These are phyloP conservation scores for Zoanthus solanderi DNA, from an alignment of 92 coral and sea anemone species.

Conservation along the genomic window DNA sequence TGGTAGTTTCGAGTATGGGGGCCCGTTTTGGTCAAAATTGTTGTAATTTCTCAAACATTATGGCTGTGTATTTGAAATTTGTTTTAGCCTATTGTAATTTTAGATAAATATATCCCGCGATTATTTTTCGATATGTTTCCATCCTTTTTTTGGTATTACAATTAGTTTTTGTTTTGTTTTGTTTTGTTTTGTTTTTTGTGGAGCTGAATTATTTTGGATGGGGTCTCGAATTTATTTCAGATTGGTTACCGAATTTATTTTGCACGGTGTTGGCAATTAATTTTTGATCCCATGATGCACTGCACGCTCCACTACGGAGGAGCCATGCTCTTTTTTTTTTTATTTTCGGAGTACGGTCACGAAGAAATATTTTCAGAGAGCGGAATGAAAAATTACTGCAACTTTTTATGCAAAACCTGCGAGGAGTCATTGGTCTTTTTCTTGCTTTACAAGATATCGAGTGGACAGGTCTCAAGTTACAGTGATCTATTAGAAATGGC, in stretches of 20 bases:
- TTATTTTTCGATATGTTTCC: conserved; percentile 24
- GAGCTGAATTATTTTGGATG: background rate
- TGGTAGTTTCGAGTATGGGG: background rate
- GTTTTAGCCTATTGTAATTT: background rate
- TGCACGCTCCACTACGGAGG: background rate
- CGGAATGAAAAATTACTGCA: conserved; percentile 52
- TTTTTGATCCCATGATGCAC: conserved; percentile 22
- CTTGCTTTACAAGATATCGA: conserved; percentile 39
- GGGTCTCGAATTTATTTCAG: background rate
- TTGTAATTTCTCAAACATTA: background rate
- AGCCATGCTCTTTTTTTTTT: background rate
- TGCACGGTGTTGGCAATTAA: background rate
- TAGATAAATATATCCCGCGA: background rate
- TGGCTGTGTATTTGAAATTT: background rate
- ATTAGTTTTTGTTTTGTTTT: background rate
- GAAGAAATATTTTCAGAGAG: conserved; percentile 47
- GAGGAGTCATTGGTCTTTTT: conserved; percentile 39
- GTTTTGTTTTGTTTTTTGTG: background rate
- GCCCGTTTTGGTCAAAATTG: conserved; percentile 14
- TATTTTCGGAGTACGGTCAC: background rate
- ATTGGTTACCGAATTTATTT: background rate
- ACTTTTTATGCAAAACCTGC: conserved; percentile 30
- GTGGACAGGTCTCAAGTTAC: conserved; percentile 3
- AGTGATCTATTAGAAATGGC: background rate
- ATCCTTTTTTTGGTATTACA: background rate